These are phyloP conservation scores for Parnassius glacialis DNA, from an alignment of 2,888 invertebrate species.

Conservation along the genomic window DNA sequence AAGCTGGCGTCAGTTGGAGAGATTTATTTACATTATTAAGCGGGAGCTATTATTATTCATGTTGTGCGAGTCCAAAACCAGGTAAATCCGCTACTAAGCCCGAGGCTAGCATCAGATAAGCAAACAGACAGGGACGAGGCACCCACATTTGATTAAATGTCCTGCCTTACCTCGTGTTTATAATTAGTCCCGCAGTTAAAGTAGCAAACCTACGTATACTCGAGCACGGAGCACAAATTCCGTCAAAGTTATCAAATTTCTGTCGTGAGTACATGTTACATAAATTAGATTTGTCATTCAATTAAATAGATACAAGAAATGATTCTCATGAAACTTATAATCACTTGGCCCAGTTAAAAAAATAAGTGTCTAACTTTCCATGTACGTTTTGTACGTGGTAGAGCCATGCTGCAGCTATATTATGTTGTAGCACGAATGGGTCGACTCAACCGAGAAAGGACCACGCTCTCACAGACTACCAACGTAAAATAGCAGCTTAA, in stretches of 20 bases:
- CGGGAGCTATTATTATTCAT: constrained; percentile 18
- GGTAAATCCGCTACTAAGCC: constrained; percentile 20
- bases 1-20: constrained; percentile 2
- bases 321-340: too few species aligned
- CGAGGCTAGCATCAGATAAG: constrained; percentile 18
- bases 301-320: too few species aligned
- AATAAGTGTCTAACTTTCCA: too few species aligned
- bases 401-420: too few species aligned
- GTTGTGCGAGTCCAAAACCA: constrained; percentile 9
- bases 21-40: constrained; percentile 18
- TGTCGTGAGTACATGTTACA: not conserved
- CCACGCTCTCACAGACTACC: too few species aligned
- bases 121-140: constrained; percentile 15
- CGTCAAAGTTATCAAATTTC: constrained; percentile 5
- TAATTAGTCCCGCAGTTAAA: constrained; percentile 17
- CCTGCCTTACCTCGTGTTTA: constrained; percentile 11
- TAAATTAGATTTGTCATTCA: too few species aligned
- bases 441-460: too few species aligned
- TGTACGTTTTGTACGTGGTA: too few species aligned
- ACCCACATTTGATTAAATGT: constrained; percentile 18
- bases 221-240: not conserved
- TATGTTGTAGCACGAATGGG: too few species aligned
- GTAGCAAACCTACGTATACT: constrained; percentile 4
- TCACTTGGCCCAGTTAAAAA: too few species aligned
- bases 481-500: too few species aligned